Base-by-base conservation (phyloP, 2,797 vertebrate genomes). In the Arctocebus calabarensis region DNA sequence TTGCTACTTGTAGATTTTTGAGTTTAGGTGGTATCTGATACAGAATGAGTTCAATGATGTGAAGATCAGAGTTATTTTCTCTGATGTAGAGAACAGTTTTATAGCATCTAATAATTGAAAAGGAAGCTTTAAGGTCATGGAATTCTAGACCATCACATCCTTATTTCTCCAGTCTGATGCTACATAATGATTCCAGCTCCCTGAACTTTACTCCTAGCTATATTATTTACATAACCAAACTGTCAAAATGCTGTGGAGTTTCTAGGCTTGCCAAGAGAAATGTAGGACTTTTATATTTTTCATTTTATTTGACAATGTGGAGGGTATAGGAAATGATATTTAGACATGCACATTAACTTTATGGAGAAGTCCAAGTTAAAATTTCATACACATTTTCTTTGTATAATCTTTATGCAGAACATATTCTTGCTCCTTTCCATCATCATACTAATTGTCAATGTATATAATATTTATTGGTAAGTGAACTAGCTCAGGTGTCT, bases 301-400 rank as follows among this genome's bases (percentile, higher is more conserved):
- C 17, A 55, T 70, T 89, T 88, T 12, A 37, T 86, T 85, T 92
- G 70, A 19, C 48, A 84, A 45, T 71, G 55, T 14, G 19, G 25
- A 68, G 55, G 34, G 14, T 20, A 75, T 32, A 17, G 34, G 11
- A 11, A 81, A 40, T 43, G 86, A 52, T 40, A 87, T 25, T 40
- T 34, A 89, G 59, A 93, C 59, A 81, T 62, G 27, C 23, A 66
- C 64, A 45, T 81, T 95, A 45, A 66, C 62, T 84, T 85, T 34
- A 73, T 59, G 29, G 59, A 34, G 29, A 85, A 90, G 48, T 40
- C 70, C 10, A 88, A 48, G 12, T 79, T 89, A 57, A 74, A 14
- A 79, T 77, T 79, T 81, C n/a, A 61, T 48, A 27, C 73, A 78
- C 25, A 74, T 86, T 92, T 81, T 91, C 23, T 94, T 55, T 61